Evolutionary conservation across 2,888 invertebrate genomes (phyloP), one percentile per base, ranked within the genome.

Genomic region (Eupithecia subumbrata): DNA sequence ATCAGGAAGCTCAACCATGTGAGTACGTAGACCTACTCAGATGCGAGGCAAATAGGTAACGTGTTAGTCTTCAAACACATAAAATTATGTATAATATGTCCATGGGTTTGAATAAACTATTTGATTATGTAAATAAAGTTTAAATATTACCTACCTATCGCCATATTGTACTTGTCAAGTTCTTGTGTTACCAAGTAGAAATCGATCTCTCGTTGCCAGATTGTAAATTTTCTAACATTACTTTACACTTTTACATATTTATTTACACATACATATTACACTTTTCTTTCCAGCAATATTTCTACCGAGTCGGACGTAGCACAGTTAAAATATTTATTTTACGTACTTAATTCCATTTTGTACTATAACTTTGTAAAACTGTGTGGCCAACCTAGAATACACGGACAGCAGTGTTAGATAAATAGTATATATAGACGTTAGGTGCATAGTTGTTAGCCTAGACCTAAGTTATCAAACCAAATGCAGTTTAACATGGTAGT

Each of bases 381-480:
- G 1, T 25, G 5, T 60, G 60, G 60, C 12, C 60, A 60, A 14
- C 25, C 1, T 25, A 60, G 60, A 60, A 25, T 25, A 60, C 25
- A 2, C 56, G 12, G 25, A 60, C 14, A 12, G 14, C 5, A 37
- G 37, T 37, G 0, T 43, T 14, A 22, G 8, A 9, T 48, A 48
- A n/a, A 48, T 48, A 48, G 45, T 7, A 48, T 48, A 56, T 3
- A 56, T 11, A 11, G 22, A 56, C 14, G 3, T 40, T 12, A 3
- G 48, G 18, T 7, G 5, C 8, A 12, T 12, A 64, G 34, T 7
- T 9, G 64, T 64, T 34, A 3, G 12, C 64, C 64, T 64, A 64
- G 64, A 64, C 34, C 64, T 64, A 18, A 2, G 64, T 34, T 18
- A 18, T 34, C 64, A 64, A 64, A 64, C 64, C 34, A 64, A 64